Evolutionary conservation across 2,888 invertebrate species (phyloP), one percentile per base, ranked within the genome.

Genomic region (Eupeodes latifasciatus): DNA sequence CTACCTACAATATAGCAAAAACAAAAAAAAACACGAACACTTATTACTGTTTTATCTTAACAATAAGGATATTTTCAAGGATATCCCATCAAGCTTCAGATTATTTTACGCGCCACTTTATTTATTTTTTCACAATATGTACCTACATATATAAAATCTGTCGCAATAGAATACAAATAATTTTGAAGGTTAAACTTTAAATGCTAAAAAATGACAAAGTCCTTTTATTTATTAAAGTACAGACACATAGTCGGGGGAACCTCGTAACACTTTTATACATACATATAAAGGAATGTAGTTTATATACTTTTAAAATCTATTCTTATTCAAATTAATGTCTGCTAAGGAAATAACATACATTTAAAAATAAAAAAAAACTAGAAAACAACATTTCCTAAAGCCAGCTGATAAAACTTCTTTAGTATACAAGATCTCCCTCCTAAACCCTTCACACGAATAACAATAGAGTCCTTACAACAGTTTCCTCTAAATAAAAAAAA

Each of bases 331-430:
- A 83, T 57, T 53, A 51, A 61, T 40, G 80, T 84, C 79, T 79
- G 47, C 53, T 47, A 36, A 62, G 55, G 62, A 79, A 51, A 71
- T 55, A 44, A 40, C 55, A 55, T 34, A 59, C 51, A 47, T 47
- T 44, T 47, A n/a, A 36, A 34, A 53, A 59, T 53, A 34, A n/a
- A 57, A n/a, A 11, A 61, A 81, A 77, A 47, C 40, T 51, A 53
- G 62, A 71, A 59, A 16, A 49, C 49, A 51, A 67, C 36, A 14
- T 44, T 51, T 51, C 11, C 5, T 14, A 69, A 69, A 67, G 84
- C 84, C 87, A 88, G 87, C 87, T 88, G 87, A 88, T 81, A 74
- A 34, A 81, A 83, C 61, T 66, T 77, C 77, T 81, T 74, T 11
- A 11, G n/a, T 16, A 36, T 1, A 55, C 40, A 19, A 55, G 77